Evolutionary conservation across 2,113 vertebrate genomes (phyloP), one percentile per base, ranked within the genome.

Genomic region (Baryphthengus martii): DNA sequence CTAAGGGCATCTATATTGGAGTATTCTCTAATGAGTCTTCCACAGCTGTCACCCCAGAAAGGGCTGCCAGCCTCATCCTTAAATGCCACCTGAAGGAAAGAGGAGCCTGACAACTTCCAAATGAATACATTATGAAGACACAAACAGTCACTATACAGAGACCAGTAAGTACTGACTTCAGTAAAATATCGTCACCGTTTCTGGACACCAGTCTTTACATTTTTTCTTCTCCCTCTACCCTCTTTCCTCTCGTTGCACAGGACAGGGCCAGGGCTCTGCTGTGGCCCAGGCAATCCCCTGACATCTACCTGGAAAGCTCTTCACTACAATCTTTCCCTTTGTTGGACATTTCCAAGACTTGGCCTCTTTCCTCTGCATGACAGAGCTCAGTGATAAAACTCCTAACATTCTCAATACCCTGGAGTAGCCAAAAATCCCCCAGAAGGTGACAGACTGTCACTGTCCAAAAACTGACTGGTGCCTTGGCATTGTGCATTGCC

Each of bases 401-500:
- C 53, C 28, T 33, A 17, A 25, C 17, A 52, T 15, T n/a, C 70
- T 52, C 44, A 74, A 9, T 10, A 70, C 13, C 10, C 13, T 45
- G 39, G 19, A 73, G 31, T 26, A 85, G 37, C 11, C 80, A 53
- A 65, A 73, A 20, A 65, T 52, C 74, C 55, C 50, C 29, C 74
- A 75, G 0, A 61, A 61, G n/a, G 24, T 18, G 26, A 9, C 37
- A 83, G 29, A 18, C 35, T 52, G 58, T 20, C 72, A 44, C 37
- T 53, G 31, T 28, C 20, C 78, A 65, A 61, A 88, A 74, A 56
- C 3, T 19, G 66, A 42, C 9, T 2, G 2, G 28, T 37, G 40
- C n/a, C 66, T 62, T 52, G 37, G 20, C 1, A 0, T 7, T 42
- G 33, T 0, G 0, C 23, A 24, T 26, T 3, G 0, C 6, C 7